These are phyloP conservation scores for Latrodectus elegans DNA, from an alignment of 2,888 invertebrate species.

Conservation along the genomic window DNA sequence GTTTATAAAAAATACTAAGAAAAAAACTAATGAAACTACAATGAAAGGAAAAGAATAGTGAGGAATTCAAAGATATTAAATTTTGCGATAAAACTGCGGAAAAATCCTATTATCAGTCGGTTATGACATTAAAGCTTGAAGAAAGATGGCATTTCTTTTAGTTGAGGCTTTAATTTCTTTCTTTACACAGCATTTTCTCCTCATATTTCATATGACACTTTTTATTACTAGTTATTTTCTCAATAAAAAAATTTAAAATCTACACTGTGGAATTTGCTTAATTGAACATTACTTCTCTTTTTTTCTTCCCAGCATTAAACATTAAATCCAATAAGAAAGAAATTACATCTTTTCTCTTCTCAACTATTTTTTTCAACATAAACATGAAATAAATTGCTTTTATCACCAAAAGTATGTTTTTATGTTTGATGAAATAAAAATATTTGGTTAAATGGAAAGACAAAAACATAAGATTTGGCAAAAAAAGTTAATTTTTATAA, in stretches of 20 bases:
- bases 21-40: too few relatives aligned
- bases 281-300: slow-evolving; percentile 35
- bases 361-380: not conserved
- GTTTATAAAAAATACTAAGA: too few relatives aligned
- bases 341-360: not conserved
- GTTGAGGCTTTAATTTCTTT: slow-evolving; percentile 8
- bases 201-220: slow-evolving; percentile 16
- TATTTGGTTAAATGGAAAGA: too few relatives aligned
- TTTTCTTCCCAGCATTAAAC: slow-evolving; percentile 11
- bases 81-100: slow-evolving; percentile 13
- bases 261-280: slow-evolving; percentile 24
- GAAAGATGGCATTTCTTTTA: slow-evolving; percentile 29
- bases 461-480: too few relatives aligned
- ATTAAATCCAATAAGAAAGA: slow-evolving; percentile 32
- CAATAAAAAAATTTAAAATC: slow-evolving; percentile 25
- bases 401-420: too few relatives aligned
- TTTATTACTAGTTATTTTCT: slow-evolving; percentile 7
- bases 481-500: too few relatives aligned
- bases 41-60: not conserved
- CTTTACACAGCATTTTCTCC: not conserved
- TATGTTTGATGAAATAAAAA: too few relatives aligned
- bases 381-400: too few relatives aligned
- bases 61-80: slow-evolving; percentile 16
- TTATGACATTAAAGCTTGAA: slow-evolving; percentile 26
- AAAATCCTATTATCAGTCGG: slow-evolving; percentile 38